These are phyloP conservation scores for Papilio demoleus DNA, from an alignment of 2,888 invertebrate species.

Conservation along the genomic window DNA sequence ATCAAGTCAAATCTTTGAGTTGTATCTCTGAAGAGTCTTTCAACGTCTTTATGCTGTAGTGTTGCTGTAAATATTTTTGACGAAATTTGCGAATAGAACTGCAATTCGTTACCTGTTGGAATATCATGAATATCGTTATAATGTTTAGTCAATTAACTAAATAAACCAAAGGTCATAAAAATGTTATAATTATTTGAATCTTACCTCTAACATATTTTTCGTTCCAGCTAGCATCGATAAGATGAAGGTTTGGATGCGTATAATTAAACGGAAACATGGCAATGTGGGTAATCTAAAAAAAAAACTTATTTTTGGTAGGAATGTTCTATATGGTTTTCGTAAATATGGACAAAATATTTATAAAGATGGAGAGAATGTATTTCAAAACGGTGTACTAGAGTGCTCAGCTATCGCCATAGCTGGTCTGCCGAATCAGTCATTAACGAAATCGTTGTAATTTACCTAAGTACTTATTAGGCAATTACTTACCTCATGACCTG, in stretches of 20 bases:
- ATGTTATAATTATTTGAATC: background rate
- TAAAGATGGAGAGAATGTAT: no score
- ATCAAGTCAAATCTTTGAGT: slow-evolving; percentile 56
- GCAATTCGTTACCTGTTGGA: slow-evolving; percentile 2
- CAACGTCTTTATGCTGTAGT: slow-evolving; percentile 21
- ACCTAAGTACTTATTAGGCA: no score
- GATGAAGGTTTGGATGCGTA: slow-evolving; percentile 46
- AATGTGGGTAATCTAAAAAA: slow-evolving; percentile 23
- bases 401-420: no score
- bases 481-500: slow-evolving; percentile 50
- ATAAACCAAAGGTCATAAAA: background rate
- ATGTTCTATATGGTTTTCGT: no score
- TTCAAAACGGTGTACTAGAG: no score
- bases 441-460: no score
- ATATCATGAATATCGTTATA: background rate
- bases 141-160: background rate
- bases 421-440: no score
- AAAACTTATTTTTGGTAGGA: no score
- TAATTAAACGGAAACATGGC: slow-evolving; percentile 50
- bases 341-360: no score
- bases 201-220: slow-evolving; percentile 26
- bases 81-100: slow-evolving; percentile 12
- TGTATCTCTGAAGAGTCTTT: slow-evolving; percentile 51
- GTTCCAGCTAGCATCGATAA: slow-evolving; percentile 51
- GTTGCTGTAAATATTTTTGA: slow-evolving; percentile 11